phyloP scores from a whole-genome alignment of 2,113 vertebrate genomes.

The Odontophorus gujanensis region DNA sequence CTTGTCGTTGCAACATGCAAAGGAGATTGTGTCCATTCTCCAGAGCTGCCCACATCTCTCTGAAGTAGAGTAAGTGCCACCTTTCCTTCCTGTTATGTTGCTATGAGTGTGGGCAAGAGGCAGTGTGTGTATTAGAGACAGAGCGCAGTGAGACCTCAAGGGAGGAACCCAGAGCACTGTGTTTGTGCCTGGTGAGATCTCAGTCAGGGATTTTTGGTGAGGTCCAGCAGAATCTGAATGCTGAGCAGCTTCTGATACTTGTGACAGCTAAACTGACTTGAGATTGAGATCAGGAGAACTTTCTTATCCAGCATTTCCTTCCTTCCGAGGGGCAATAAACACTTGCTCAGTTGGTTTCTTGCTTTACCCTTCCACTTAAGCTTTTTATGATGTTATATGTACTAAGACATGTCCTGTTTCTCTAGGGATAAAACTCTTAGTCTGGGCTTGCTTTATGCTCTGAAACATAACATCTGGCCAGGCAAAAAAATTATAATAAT shows the following conservation, averaged over 20 bases:
- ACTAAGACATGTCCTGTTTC: neutral
- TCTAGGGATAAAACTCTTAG: neutral
- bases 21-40: constrained; percentile 56
- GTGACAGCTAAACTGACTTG: neutral
- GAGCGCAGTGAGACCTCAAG: neutral
- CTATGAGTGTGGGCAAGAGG: rapidly evolving
- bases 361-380: neutral
- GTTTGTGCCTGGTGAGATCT: neutral
- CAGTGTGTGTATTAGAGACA: neutral
- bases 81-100: neutral
- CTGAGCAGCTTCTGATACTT: neutral
- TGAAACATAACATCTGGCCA: neutral
- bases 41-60: constrained; percentile 58
- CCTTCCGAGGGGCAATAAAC: neutral
- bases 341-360: neutral
- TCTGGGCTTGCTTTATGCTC: neutral
- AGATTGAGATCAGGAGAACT: neutral
- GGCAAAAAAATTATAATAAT: neutral
- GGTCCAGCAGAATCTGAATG: neutral
- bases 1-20: neutral
- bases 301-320: neutral
- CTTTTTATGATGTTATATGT: neutral
- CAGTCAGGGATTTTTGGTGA: neutral
- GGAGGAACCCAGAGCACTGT: neutral
- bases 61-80: constrained; percentile 76